Evolutionary conservation across 2,797 vertebrate species (phyloP).

Genomic region (Falco novaeseelandiae): DNA sequence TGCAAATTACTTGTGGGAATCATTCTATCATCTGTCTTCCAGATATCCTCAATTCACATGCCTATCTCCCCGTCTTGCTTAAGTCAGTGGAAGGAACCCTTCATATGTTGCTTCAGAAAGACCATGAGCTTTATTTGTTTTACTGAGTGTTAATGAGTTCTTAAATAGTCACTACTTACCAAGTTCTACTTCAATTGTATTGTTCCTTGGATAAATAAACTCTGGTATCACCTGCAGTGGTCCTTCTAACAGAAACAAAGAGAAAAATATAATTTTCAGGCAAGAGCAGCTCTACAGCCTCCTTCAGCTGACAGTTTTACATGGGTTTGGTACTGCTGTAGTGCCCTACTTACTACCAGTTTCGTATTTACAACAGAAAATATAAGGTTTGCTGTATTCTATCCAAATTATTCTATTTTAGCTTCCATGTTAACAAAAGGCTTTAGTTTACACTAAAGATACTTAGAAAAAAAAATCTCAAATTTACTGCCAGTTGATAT

Average conservation of each 20-base stretch:
- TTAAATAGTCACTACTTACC: conserved; percentile 78
- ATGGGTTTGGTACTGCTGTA: background rate
- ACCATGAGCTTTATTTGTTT: background rate
- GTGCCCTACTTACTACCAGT: background rate
- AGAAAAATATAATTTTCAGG: background rate
- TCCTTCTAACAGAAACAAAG: conserved; percentile 48
- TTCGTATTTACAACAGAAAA: background rate
- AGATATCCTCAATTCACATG: background rate
- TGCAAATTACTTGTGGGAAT: background rate
- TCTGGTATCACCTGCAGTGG: conserved; percentile 43
- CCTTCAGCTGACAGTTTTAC: background rate
- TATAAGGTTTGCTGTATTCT: background rate
- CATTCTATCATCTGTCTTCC: background rate
- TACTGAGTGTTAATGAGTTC: background rate
- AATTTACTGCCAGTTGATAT: background rate
- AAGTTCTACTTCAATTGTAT: conserved; percentile 73
- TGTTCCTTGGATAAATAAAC: conserved; percentile 79
- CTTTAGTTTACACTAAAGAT: background rate
- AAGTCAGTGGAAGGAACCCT: background rate
- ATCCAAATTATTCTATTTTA: background rate
- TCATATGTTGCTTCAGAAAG: background rate
- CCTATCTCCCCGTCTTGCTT: background rate
- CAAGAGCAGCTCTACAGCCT: background rate
- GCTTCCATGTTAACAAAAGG: background rate
- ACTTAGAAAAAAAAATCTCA: background rate